Evolutionary conservation across 2,888 invertebrate species (phyloP).

Genomic region (Notocelia uddmanniana): DNA sequence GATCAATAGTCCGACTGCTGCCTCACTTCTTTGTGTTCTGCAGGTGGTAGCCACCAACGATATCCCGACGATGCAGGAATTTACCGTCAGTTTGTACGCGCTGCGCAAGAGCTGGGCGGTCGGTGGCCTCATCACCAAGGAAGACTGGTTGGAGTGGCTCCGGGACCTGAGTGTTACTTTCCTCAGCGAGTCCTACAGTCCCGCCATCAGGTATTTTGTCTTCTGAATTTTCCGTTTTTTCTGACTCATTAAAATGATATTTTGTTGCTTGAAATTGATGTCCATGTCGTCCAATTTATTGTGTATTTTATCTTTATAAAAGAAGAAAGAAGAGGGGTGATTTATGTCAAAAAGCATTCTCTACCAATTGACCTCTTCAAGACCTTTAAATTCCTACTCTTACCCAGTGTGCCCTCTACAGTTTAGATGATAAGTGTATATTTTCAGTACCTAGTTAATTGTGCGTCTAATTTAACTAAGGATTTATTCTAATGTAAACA

Average conservation of each 20-base stretch:
- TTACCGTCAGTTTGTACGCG: conserved; percentile 92
- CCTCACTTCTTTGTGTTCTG: conserved; percentile 44
- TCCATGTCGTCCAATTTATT: too few species aligned
- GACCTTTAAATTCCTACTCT: too few species aligned
- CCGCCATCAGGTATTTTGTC: conserved; percentile 90
- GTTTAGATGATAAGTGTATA: too few species aligned
- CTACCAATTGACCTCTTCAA: too few species aligned
- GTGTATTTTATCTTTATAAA: too few species aligned
- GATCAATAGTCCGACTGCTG: background rate
- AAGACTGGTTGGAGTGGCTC: conserved; percentile 99
- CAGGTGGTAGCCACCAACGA: conserved; percentile 70
- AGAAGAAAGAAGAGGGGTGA: too few species aligned
- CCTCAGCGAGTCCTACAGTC: conserved; percentile 97
- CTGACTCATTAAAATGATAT: too few species aligned
- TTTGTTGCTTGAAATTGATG: too few species aligned
- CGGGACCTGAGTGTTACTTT: conserved; percentile 95
- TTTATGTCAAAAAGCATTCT: too few species aligned
- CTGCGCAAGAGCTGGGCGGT: conserved; percentile 96
- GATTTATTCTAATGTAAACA: background rate
- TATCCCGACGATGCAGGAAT: conserved; percentile 89
- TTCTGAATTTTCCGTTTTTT: background rate
- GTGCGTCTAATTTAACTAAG: too few species aligned
- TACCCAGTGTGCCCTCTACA: too few species aligned
- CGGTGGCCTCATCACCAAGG: conserved; percentile 95
- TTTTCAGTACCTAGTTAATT: too few species aligned